phyloP scores from a whole-genome alignment of 2,113 vertebrate genomes.

The Myotis yumanensis region DNA sequence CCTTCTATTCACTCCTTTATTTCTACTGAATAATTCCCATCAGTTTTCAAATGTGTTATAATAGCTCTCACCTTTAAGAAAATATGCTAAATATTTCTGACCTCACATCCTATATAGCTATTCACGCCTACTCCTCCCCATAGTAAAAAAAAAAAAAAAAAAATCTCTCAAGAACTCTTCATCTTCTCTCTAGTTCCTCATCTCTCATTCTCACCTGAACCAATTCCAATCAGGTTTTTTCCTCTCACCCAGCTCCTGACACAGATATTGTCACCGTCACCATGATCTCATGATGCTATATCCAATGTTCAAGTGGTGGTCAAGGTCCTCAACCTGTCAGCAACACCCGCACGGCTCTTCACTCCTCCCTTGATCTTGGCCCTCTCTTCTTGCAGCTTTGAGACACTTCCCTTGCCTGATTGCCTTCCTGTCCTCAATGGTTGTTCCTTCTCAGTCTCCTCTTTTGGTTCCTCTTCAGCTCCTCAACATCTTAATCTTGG shows the following conservation, averaged over 20 bases:
- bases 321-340: not conserved
- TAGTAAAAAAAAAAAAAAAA: not conserved
- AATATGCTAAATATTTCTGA: not conserved
- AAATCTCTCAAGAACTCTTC: not conserved
- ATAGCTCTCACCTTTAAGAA: not conserved
- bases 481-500: not conserved
- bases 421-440: not conserved
- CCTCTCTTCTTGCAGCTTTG: not conserved
- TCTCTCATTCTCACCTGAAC: not conserved
- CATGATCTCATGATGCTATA: not conserved
- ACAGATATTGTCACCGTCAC: not conserved
- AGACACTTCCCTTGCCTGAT: not conserved
- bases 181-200: not conserved
- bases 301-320: not conserved
- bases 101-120: not conserved
- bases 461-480: not conserved
- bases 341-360: not conserved
- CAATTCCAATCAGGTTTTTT: not conserved
- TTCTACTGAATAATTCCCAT: not conserved
- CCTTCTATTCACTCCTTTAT: not conserved
- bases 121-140: not conserved
- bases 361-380: not conserved
- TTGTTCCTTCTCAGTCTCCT: not conserved
- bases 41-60: not conserved
- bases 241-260: not conserved